Evolutionary conservation across 2,797 vertebrate species (phyloP).

Genomic region (Cryptoblepharus egeriae): DNA sequence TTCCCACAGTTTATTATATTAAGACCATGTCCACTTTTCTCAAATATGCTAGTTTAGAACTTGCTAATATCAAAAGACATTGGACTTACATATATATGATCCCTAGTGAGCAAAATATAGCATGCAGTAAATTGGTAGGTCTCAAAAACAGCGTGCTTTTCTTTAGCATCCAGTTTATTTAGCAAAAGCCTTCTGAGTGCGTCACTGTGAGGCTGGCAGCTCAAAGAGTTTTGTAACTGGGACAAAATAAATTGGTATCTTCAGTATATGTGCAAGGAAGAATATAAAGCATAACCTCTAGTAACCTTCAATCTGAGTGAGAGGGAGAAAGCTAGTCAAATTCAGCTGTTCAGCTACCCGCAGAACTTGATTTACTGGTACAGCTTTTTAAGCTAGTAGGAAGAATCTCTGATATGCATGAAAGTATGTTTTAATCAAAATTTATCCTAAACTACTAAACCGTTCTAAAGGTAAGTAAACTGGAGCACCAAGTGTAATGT

Average conservation of each 20-base stretch:
- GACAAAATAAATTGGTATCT: conserved; percentile 41
- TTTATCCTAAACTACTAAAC: conserved; percentile 27
- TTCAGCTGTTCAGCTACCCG: not conserved
- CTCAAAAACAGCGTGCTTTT: conserved; percentile 32
- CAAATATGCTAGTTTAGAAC: not conserved
- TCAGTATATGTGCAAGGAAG: conserved; percentile 37
- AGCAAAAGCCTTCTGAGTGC: conserved; percentile 31
- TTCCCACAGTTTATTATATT: not conserved
- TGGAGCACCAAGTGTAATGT: not conserved
- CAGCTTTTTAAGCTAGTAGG: accelerated
- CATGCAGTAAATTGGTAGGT: conserved; percentile 34
- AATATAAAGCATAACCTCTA: conserved; percentile 41
- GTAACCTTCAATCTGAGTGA: conserved; percentile 29
- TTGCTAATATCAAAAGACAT: not conserved
- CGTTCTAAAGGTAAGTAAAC: not conserved
- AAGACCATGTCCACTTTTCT: not conserved
- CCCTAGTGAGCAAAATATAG: not conserved
- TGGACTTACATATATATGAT: not conserved
- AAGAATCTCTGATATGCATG: not conserved
- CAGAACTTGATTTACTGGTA: not conserved
- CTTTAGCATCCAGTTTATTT: conserved; percentile 28
- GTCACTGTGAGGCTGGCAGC: conserved; percentile 41
- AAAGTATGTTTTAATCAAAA: conserved; percentile 5
- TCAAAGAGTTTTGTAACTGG: conserved; percentile 20
- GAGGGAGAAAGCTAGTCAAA: not conserved